Base-by-base conservation (phyloP, 2,888 invertebrate genomes). In the Drosophila melanosoma region DNA sequence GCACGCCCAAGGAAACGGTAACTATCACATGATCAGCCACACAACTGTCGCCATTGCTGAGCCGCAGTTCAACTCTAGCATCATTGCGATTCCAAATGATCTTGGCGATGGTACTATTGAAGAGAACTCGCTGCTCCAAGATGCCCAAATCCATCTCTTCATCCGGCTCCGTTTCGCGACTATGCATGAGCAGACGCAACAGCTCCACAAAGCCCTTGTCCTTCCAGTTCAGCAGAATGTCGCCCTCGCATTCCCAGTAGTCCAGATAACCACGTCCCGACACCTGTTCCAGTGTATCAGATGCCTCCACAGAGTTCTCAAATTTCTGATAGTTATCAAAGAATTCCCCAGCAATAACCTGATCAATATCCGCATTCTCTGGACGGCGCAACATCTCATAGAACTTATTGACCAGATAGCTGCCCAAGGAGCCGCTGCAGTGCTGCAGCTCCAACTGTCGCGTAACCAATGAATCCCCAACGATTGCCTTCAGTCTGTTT, bases 141-240 rank as follows among this genome's bases (percentile, higher is more conserved):
- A 92, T 72, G 1, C 93, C 93, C n/a, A 87, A 70, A 15, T 91
- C 92, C 1, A 20, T 40, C 4, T 57, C 40, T 10, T 68, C 36
- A 56, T 61, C 51, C 0, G 82, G 42, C 10, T 60, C 36, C 17
- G 63, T 57, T 32, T 84, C 83, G 1, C 75, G 69, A 17, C 86
- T 83, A 35, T 79, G 85, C 94, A 95, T 94, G 74, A 97, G 93
- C 59, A 97, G 91, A 85, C 96, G 95, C 60, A 97, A 92, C 73
- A 97, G 93, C 40, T 94, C 95, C 77, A 94, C 94, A 87, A 95
- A 97, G 1, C 97, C 97, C 73, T 94, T 95, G 63, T 95, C 94
- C 84, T 96, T 96, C 97, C 97, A 98, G 88, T 96, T 95, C 0
- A 96, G 92, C 80, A 95, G 92, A 49, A 93, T 94, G 90, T 97